These are phyloP conservation scores for Erynnis tages DNA, from an alignment of 2,888 invertebrate genomes.

Conservation along the genomic window DNA sequence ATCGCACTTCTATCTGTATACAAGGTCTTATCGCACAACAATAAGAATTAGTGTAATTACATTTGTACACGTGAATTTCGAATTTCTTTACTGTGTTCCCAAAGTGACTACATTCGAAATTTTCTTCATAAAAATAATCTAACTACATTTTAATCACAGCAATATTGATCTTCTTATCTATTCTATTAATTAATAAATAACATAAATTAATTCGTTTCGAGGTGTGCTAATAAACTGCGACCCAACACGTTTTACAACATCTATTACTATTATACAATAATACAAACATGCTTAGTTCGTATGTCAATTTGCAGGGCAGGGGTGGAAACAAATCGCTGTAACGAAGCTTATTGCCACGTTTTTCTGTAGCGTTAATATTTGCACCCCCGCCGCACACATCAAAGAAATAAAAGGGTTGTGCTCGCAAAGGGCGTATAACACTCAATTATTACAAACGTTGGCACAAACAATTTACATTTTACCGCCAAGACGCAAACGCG, in stretches of 20 bases:
- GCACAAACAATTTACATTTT: constrained; percentile 76
- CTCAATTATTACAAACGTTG: constrained; percentile 77
- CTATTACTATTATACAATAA: constrained; percentile 67
- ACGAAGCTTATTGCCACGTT: constrained; percentile 72
- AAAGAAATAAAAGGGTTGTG: constrained; percentile 77
- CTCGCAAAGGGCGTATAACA: constrained; percentile 68
- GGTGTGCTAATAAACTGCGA: constrained; percentile 49
- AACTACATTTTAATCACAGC: constrained; percentile 71
- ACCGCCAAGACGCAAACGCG: constrained; percentile 38
- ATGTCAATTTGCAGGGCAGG: constrained; percentile 64
- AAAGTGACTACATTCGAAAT: constrained; percentile 30
- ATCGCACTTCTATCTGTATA: constrained; percentile 40
- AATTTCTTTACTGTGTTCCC: constrained; percentile 35
- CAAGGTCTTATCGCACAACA: constrained; percentile 31
- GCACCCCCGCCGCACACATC: constrained; percentile 76
- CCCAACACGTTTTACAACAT: constrained; percentile 55
- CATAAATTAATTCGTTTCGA: constrained; percentile 65
- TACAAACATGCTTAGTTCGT: constrained; percentile 68
- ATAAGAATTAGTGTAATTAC: constrained; percentile 23
- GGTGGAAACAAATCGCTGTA: constrained; percentile 71
- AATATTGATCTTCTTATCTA: constrained; percentile 52
- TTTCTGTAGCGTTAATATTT: constrained; percentile 73
- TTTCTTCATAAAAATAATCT: constrained; percentile 47
- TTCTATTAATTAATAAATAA: constrained; percentile 62
- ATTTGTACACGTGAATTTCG: constrained; percentile 44